Evolutionary conservation across 1,140 invertebrate species (phyloP), one percentile per base, ranked within the genome.

Genomic region (Orius insidiosus): DNA sequence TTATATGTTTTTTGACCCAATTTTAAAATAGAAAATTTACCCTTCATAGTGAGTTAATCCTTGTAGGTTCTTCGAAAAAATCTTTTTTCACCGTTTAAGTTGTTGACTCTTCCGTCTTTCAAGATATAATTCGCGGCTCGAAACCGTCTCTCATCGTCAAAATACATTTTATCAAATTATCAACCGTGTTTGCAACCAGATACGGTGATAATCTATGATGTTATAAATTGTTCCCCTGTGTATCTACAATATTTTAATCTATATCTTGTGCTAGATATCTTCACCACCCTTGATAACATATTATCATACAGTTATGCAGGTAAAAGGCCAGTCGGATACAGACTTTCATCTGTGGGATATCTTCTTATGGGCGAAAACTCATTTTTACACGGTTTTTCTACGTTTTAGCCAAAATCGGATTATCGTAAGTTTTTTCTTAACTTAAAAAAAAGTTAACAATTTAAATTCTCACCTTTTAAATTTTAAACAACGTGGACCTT

Each of bases 171-270:
- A 48, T 48, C 38, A 48, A 49, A 45, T 49, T 49, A 44, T 49
- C 47, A 36, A 34, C 30, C 30, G 34, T 49, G 47, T 49, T 49
- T 49, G 47, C 42, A 31, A 44, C 47, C 47, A 49, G 47, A 49
- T 49, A 49, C 42, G 47, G 47, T 45, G 41, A 49, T 49, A 49
- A 49, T 49, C 47, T 49, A 49, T 49, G 47, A 49, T 38, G 47
- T 49, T 49, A 49, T 49, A 49, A 49, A 49, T 49, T 49, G 47
- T 49, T 49, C 41, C 41, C 41, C 24, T 34, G 41, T 49, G 48
- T 49, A 49, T 45, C 42, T 49, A 45, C 49, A 46, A 50, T 50
- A 50, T 50, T 50, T 50, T 50, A 50, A 50, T 50, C 49, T 50
- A 50, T 50, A 50, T 50, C 49, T 50, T 50, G 41, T 33, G 44